Base-by-base conservation (phyloP, 1,140 invertebrate genomes). In the Leptinotarsa lineolata region DNA sequence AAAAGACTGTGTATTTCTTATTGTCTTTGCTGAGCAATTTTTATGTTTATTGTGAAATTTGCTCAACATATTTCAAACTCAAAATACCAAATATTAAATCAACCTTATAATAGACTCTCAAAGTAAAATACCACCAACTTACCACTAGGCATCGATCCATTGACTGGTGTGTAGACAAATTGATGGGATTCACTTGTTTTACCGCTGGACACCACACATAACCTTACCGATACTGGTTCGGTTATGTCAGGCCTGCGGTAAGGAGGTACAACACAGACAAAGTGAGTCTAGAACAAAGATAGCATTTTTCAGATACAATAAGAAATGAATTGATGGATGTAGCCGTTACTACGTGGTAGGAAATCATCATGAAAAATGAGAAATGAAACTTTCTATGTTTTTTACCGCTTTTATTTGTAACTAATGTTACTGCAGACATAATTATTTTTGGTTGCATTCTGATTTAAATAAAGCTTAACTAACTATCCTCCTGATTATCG, bases 231-330 rank as follows among this genome's bases (percentile, higher is more conserved):
- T 30, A 95, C 90, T 15, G 92, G 88, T 79, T 93, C 92, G 16
- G 87, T 82, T 30, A 93, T 88, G 58, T 86, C 83, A 44, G 87
- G 84, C 72, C 90, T 87, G 46, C 88, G 85, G 87, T 94, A 98
- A 4, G 93, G 87, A 12, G 97, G 97, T 64, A 98, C 91, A 63
- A 91, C 91, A 85, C 95, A 97, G 5, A 98, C 94, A 48, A 98
- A 87, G 86, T 98, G 96, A n/a, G 94, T 97, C 94, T 96, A 86
- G 70, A 88, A 88, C 63, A 72, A 77, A 80, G 77, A 76, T 68
- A 73, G 64, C 54, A 30, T 60, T 44, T 44, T 18, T 63, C 11
- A n/a, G 69, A 54, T 54, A 16, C 4, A 18, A n/a, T n/a, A n/a
- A n/a, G 48, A 16, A 54, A 54, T n/a, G n/a, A n/a, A n/a, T n/a